Conservation (phyloP, 1,140 invertebrate species). For the Notospermus geniculatus region DNA sequence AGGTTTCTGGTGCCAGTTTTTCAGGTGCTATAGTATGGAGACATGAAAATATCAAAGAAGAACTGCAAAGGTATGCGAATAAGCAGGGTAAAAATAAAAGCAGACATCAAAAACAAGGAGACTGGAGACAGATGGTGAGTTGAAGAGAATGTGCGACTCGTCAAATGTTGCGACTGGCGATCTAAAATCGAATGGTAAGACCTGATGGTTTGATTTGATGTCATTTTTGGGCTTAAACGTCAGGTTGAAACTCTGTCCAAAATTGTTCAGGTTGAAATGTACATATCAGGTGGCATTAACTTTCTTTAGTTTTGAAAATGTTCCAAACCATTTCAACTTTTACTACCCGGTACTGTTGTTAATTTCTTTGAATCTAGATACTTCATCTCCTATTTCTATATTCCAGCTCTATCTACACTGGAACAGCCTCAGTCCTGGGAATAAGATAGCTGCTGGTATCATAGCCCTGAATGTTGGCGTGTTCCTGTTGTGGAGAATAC, state of each 20-base stretch:
- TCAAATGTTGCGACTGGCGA: too few species aligned
- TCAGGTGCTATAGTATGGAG: constrained; percentile 78
- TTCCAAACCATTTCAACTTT: background rate
- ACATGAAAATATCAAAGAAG: constrained; percentile 76
- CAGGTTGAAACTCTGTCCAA: too few species aligned
- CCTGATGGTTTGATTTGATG: too few species aligned
- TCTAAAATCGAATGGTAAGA: too few species aligned
- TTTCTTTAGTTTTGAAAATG: background rate
- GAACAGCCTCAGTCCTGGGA: constrained; percentile 69
- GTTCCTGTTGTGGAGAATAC: constrained; percentile 80
- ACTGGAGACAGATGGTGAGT: constrained; percentile 53
- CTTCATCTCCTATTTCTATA: background rate
- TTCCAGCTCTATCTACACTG: constrained; percentile 69
- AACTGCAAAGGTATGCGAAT: constrained; percentile 62
- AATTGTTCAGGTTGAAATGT: background rate
- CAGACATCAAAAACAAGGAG: constrained; percentile 57
- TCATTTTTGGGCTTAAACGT: too few species aligned
- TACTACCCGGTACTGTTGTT: background rate
- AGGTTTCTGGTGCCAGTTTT: constrained; percentile 75
- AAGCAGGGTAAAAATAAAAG: constrained; percentile 36
- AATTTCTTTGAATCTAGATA: background rate
- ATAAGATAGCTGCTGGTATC: constrained; percentile 78
- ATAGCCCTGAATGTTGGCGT: constrained; percentile 76
- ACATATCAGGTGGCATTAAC: background rate
- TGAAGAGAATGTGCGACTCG: too few species aligned